Conservation (phyloP, 2,113 vertebrate species). For the Reinhardtius hippoglossoides region DNA sequence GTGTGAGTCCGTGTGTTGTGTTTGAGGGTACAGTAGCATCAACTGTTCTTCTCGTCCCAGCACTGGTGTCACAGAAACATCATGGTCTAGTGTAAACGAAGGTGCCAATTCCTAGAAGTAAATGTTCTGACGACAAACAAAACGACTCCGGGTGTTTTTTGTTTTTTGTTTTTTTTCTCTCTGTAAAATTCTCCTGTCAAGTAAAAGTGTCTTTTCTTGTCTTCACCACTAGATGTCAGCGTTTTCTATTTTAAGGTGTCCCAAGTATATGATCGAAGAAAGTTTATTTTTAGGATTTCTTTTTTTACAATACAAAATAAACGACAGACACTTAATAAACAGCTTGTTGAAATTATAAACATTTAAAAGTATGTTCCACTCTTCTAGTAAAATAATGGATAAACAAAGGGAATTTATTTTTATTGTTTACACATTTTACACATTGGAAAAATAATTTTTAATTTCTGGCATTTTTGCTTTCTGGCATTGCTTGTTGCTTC, state of each 20-base stretch:
- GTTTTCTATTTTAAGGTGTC: neutral
- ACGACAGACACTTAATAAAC: too few relatives aligned
- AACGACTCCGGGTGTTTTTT: neutral
- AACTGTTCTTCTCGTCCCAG: neutral
- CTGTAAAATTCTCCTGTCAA: neutral
- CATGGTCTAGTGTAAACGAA: neutral
- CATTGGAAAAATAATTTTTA: too few relatives aligned
- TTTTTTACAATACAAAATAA: too few relatives aligned
- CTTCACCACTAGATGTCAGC: conserved; percentile 36
- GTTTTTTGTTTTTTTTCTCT: neutral
- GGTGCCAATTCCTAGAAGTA: neutral
- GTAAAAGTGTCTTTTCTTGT: neutral
- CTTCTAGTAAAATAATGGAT: too few relatives aligned
- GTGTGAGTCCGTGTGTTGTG: neutral
- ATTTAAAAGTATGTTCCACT: too few relatives aligned
- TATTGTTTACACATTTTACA: too few relatives aligned
- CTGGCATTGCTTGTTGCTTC: too few relatives aligned
- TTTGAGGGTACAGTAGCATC: neutral
- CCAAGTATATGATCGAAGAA: neutral
- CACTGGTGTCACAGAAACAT: neutral
- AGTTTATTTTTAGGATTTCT: neutral
- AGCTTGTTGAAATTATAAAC: too few relatives aligned
- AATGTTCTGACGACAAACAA: conserved; percentile 25
- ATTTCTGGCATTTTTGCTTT: too few relatives aligned
- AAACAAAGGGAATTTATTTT: too few relatives aligned